These are phyloP conservation scores for Leucopsar rothschildi DNA, from an alignment of 2,113 vertebrate species.

Conservation along the genomic window DNA sequence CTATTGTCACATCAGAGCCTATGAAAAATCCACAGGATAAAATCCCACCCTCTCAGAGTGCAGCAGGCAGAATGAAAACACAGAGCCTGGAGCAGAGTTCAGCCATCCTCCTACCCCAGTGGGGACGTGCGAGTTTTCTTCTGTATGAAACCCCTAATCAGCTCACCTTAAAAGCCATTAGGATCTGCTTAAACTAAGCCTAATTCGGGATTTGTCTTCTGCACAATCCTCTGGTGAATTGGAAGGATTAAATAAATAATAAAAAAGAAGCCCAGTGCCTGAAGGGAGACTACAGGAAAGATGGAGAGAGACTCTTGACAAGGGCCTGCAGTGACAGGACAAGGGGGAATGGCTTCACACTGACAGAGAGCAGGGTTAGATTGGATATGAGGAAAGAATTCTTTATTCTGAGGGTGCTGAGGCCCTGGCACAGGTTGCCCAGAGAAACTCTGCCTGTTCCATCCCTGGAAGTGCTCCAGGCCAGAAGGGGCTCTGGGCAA, in stretches of 20 bases:
- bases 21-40: background rate
- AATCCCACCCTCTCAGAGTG: background rate
- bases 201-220: background rate
- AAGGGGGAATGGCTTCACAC: background rate
- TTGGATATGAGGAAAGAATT: background rate
- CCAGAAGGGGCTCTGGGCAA: background rate
- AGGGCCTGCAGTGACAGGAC: background rate
- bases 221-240: background rate
- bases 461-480: background rate
- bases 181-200: background rate
- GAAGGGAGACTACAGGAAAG: background rate
- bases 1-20: background rate
- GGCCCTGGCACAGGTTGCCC: background rate
- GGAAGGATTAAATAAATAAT: background rate
- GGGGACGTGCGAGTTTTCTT: background rate
- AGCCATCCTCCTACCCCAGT: background rate
- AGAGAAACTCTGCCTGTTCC: background rate
- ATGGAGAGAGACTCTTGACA: background rate
- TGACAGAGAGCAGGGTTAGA: fast-evolving
- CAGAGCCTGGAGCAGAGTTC: background rate
- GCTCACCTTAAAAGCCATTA: background rate
- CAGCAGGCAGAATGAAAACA: background rate
- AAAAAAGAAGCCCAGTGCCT: background rate
- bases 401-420: fast-evolving
- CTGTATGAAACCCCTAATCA: background rate